These are phyloP conservation scores for Megalopta genalis DNA, from an alignment of 1,140 invertebrate genomes.

Conservation along the genomic window DNA sequence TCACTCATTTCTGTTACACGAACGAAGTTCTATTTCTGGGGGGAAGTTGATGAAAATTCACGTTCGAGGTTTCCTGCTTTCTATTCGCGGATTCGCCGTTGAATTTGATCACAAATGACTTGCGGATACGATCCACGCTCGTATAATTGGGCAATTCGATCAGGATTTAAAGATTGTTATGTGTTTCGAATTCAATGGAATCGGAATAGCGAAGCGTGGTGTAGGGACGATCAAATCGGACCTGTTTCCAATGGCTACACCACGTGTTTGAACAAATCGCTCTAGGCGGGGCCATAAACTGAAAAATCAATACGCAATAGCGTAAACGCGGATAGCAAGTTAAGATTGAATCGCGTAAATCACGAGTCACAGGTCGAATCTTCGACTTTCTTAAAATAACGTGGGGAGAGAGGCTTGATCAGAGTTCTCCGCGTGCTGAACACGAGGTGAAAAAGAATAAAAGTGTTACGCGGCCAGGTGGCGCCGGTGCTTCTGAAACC, in stretches of 20 bases:
- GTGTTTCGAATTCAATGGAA: too few relatives aligned
- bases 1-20: slow-evolving; percentile 22
- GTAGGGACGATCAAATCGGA: too few relatives aligned
- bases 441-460: slow-evolving; percentile 17
- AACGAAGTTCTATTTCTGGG: slow-evolving; percentile 26
- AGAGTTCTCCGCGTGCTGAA: slow-evolving; percentile 11
- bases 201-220: too few relatives aligned
- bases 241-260: too few relatives aligned
- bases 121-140: not conserved
- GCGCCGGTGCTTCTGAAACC: slow-evolving; percentile 42
- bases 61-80: slow-evolving; percentile 19
- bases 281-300: not conserved
- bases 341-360: slow-evolving; percentile 45
- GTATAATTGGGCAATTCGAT: too few relatives aligned
- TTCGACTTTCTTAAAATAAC: slow-evolving; percentile 55
- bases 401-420: slow-evolving; percentile 23
- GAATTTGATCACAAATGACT: not conserved
- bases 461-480: slow-evolving; percentile 31
- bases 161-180: too few relatives aligned
- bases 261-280: not conserved
- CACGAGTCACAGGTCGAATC: slow-evolving; percentile 21
- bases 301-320: slow-evolving; percentile 31
- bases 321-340: slow-evolving; percentile 21
- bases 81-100: not conserved
- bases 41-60: slow-evolving; percentile 24